These are phyloP conservation scores for Pelvicachromis taeniatus DNA, from an alignment of 2,113 vertebrate species.

Conservation along the genomic window DNA sequence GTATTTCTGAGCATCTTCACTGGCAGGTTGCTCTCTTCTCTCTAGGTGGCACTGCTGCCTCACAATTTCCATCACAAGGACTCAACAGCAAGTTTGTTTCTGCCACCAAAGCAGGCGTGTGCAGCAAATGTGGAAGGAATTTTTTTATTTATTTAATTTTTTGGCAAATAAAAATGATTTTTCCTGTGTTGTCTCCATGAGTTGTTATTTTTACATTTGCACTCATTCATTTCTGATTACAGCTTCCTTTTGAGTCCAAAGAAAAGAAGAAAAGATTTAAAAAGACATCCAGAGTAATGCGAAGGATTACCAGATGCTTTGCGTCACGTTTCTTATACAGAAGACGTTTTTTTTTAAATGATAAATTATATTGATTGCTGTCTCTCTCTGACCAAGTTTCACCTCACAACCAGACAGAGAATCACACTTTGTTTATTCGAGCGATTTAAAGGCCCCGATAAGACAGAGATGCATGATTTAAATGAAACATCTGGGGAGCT, in stretches of 20 bases:
- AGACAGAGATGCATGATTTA: background rate
- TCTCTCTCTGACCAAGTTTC: background rate
- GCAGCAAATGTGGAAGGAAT: background rate
- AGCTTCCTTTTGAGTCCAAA: background rate
- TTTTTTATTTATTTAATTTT: background rate
- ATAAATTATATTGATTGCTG: background rate
- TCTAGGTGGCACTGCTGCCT: slow-evolving; percentile 59
- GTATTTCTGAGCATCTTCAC: background rate
- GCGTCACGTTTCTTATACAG: background rate
- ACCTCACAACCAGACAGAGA: background rate
- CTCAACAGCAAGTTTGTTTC: background rate
- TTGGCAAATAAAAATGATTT: background rate
- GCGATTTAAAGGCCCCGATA: background rate
- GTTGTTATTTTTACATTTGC: background rate
- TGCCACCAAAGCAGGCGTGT: background rate
- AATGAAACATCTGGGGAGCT: slow-evolving; percentile 45
- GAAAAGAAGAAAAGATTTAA: background rate
- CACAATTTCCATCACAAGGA: background rate
- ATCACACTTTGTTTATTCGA: background rate
- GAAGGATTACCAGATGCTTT: slow-evolving; percentile 48
- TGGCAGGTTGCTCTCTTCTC: background rate
- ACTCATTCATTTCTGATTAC: background rate
- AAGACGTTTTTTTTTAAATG: background rate
- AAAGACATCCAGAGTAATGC: background rate
- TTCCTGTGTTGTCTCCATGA: background rate